Conservation (phyloP, 2,113 vertebrate genomes). For the Piprites chloris region DNA sequence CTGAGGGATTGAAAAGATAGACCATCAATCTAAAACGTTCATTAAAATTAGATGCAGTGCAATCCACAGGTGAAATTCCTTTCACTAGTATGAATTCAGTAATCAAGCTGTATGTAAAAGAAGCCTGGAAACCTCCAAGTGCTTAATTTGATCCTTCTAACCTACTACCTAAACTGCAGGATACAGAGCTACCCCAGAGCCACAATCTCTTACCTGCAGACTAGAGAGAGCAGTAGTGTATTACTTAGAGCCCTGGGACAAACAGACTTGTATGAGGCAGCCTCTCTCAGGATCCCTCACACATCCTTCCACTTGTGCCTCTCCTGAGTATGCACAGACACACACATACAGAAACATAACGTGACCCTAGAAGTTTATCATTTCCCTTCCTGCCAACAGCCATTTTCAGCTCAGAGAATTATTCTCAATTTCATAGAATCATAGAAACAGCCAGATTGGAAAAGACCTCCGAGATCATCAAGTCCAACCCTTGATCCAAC, state of each 20-base stretch:
- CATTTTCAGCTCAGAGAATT: not conserved
- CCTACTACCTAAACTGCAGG: not conserved
- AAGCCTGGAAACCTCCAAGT: not conserved
- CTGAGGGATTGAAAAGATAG: not conserved
- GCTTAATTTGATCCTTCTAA: not conserved
- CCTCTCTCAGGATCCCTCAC: rapidly evolving
- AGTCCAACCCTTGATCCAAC: no score
- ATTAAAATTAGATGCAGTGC: not conserved
- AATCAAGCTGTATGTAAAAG: not conserved
- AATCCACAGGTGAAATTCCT: not conserved
- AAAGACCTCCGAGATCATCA: no score
- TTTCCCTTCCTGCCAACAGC: not conserved
- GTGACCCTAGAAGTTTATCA: not conserved
- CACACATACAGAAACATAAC: rapidly evolving
- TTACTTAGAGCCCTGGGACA: not conserved
- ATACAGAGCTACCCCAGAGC: not conserved
- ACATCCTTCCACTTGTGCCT: not conserved
- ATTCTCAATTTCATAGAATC: not conserved
- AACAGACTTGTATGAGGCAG: not conserved
- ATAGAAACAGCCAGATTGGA: no score
- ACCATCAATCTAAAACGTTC: not conserved
- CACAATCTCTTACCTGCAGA: not conserved
- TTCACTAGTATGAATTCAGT: not conserved
- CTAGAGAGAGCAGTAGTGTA: not conserved
- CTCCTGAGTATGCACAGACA: not conserved